Evolutionary conservation across 1,140 invertebrate genomes (phyloP).

Genomic region (Lamellibrachia luymesi): DNA sequence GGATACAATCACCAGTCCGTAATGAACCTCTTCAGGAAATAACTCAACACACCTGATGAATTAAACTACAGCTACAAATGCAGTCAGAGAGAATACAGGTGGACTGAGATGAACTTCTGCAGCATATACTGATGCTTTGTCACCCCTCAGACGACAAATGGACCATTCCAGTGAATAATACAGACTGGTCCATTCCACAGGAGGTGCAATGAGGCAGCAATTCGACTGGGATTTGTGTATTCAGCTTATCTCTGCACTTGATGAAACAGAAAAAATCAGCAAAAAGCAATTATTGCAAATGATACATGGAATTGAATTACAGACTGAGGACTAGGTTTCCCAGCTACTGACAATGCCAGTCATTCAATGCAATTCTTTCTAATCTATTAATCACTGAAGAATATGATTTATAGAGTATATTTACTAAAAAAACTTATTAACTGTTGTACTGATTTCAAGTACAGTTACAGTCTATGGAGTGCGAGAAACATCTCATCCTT

Average conservation of each 20-base stretch:
- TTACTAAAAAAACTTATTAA: background rate
- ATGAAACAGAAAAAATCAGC: background rate
- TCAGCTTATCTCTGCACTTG: background rate
- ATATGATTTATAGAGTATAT: background rate
- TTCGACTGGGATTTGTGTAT: background rate
- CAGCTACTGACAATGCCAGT: background rate
- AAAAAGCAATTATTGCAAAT: background rate
- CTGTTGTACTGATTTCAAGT: background rate
- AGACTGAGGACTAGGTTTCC: background rate
- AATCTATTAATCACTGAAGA: background rate
- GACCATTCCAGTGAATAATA: background rate
- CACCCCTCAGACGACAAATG: background rate
- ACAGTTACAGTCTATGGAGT: background rate
- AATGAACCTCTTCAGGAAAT: background rate
- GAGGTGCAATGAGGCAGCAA: background rate
- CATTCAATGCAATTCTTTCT: background rate
- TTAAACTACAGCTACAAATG: background rate
- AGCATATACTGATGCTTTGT: background rate
- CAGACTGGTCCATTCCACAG: background rate
- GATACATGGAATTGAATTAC: background rate
- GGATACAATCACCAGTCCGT: background rate
- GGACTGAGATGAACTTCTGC: background rate
- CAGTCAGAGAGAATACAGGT: background rate
- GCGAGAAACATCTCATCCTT: background rate
- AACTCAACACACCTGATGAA: background rate